Base-by-base conservation (phyloP, 2,888 invertebrate genomes). In the Campopleginae sp. region DNA sequence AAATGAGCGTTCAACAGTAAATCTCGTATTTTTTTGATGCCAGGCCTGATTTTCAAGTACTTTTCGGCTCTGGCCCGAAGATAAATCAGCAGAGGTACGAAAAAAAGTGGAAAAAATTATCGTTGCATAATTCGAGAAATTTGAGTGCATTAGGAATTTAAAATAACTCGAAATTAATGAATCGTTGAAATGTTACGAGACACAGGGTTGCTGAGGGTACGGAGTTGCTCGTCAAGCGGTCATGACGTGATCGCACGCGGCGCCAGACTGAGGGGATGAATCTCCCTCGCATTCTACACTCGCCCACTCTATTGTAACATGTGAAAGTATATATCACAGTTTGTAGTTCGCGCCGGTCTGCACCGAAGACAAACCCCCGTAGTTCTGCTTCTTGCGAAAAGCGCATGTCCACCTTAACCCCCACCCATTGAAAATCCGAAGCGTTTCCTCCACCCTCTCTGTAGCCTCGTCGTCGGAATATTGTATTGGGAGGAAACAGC, bases 221-320 rank as follows among this genome's bases (percentile, higher is more conserved):
- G 71, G 70, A 74, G 63, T 68, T 38, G 78, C 75, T 72, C 85
- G 80, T 68, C 86, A 75, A 75, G 86, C 31, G 88, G 79, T 88
- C 88, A 87, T 89, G 80, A 88, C 91, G 88, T 89, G 90, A 90
- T 89, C 91, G 91, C 92, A 92, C 92, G 92, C 92, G 92, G 91
- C 91, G 91, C 89, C 88, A 90, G 90, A 93, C 92, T 93, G 89
- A 88, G 89, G 91, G 91, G 90, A 89, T 90, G 90, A 90, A 91
- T 88, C 87, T 86, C 81, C 86, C 84, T 84, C 86, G 85, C 88
- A 78, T 86, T 66, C 27, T 51, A 80, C 51, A 66, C 68, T 79
- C 82, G 86, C 80, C 33, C 79, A 38, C 54, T 44, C 12, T 46
- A 61, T 66, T 23, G 38, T 23, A 63, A 19, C 38, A 19, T 51